Percentiles rank a stretch among this genome's conserved stretches.
Evolutionary conservation across 2,888 invertebrate species (phyloP).

Genomic region (Dyspetes luteomarginatus): DNA sequence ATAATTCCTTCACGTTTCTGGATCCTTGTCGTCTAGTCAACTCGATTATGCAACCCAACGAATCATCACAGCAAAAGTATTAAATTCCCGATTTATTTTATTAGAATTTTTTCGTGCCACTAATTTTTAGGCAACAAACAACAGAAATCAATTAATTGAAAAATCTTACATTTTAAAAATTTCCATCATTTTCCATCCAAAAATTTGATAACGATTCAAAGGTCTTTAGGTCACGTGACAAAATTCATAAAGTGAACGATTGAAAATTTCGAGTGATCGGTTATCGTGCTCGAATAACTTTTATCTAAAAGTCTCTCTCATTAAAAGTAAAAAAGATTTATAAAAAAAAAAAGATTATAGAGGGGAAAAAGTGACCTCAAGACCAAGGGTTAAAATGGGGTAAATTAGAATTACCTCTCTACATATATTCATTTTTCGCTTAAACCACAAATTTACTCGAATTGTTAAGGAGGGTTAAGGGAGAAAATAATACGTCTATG

Average conservation of each 20-base stretch:
- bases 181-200: too few relatives aligned
- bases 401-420: constrained; percentile 34
- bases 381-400: constrained; percentile 30
- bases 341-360: not conserved
- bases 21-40: not conserved
- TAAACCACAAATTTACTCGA: constrained; percentile 9
- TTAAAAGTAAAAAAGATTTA: not conserved
- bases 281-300: not conserved
- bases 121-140: too few relatives aligned
- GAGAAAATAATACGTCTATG: constrained; percentile 8
- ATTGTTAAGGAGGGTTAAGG: not conserved
- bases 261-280: too few relatives aligned
- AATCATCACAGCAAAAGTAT: not conserved
- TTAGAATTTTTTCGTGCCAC: not conserved
- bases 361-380: not conserved
- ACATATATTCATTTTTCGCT: not conserved
- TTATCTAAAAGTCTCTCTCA: not conserved
- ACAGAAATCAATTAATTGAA: too few relatives aligned
- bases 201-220: too few relatives aligned
- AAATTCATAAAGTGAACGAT: too few relatives aligned
- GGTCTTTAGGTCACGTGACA: too few relatives aligned
- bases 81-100: not conserved
- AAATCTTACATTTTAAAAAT: too few relatives aligned
- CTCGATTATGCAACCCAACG: not conserved
- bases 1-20: constrained; percentile 9